These are phyloP conservation scores for Lycodopsis pacificus DNA, from an alignment of 2,797 vertebrate species.

Conservation along the genomic window DNA sequence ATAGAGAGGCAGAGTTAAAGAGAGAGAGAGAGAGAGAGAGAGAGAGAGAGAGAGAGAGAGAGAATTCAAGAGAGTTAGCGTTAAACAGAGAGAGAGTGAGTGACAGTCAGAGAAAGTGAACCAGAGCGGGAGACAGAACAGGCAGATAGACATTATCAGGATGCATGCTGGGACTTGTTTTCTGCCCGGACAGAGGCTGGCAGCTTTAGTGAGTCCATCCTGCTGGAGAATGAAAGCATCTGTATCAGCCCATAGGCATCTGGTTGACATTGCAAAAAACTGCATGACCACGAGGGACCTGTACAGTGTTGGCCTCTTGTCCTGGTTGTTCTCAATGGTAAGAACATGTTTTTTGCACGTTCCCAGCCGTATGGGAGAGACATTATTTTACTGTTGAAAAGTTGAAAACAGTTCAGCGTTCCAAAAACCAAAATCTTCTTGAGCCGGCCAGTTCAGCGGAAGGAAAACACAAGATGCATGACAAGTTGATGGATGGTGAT, in stretches of 20 bases:
- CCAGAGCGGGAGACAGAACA: slow-evolving; percentile 8
- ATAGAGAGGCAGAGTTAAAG: slow-evolving; percentile 17
- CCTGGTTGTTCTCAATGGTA: slow-evolving; percentile 59
- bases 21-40: slow-evolving; percentile 25
- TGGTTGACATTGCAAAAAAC: slow-evolving; percentile 72
- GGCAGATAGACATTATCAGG: slow-evolving; percentile 39
- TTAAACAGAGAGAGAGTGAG: slow-evolving; percentile 13
- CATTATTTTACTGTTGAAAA: slow-evolving; percentile 47
- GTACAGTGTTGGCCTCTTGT: slow-evolving; percentile 56
- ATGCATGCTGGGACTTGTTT: slow-evolving; percentile 57
- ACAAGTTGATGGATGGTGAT: slow-evolving; percentile 74
- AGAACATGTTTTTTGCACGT: slow-evolving; percentile 55
- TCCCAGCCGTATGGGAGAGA: slow-evolving; percentile 47
- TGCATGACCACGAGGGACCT: slow-evolving; percentile 64
- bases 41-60: slow-evolving; percentile 20
- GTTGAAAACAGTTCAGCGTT: slow-evolving; percentile 45
- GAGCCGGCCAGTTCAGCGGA: slow-evolving; percentile 27
- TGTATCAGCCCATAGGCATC: slow-evolving; percentile 69
- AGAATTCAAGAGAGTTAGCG: slow-evolving; percentile 29
- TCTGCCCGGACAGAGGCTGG: slow-evolving; percentile 51
- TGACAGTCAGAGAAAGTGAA: slow-evolving; percentile 34
- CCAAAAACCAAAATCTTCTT: slow-evolving; percentile 26
- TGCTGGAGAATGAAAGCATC: slow-evolving; percentile 65
- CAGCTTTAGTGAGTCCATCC: slow-evolving; percentile 51
- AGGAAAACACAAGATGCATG: slow-evolving; percentile 37